These are phyloP conservation scores for Opisthocomus hoazin DNA, from an alignment of 2,113 vertebrate genomes.

Conservation along the genomic window DNA sequence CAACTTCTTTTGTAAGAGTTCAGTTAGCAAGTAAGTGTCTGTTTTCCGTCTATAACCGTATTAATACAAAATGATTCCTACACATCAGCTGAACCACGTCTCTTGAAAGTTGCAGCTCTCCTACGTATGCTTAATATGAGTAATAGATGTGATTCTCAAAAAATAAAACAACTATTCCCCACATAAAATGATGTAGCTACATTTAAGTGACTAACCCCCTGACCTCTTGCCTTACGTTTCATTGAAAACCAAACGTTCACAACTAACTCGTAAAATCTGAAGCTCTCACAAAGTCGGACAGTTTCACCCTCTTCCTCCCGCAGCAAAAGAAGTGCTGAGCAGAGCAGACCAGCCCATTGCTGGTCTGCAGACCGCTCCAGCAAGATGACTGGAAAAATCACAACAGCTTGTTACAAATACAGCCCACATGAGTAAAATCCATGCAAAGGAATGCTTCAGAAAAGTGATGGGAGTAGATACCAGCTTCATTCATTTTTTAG, in stretches of 20 bases:
- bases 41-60: background rate
- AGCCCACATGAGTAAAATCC: background rate
- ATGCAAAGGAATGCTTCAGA: background rate
- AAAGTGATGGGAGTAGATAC: background rate
- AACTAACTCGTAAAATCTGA: background rate
- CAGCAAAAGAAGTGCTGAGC: background rate
- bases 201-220: background rate
- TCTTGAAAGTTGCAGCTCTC: background rate
- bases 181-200: background rate
- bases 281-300: background rate
- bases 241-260: background rate
- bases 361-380: background rate
- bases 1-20: background rate
- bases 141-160: background rate
- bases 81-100: background rate
- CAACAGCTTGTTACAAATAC: constrained; percentile 15
- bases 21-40: background rate
- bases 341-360: constrained; percentile 30
- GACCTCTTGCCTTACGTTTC: background rate
- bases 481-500: background rate
- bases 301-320: background rate
- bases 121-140: background rate
- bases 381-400: constrained; percentile 35
- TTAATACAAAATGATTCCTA: background rate
- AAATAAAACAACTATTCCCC: background rate